phyloP scores from a whole-genome alignment of 1,140 invertebrate species.

The Onthophagus taurus region DNA sequence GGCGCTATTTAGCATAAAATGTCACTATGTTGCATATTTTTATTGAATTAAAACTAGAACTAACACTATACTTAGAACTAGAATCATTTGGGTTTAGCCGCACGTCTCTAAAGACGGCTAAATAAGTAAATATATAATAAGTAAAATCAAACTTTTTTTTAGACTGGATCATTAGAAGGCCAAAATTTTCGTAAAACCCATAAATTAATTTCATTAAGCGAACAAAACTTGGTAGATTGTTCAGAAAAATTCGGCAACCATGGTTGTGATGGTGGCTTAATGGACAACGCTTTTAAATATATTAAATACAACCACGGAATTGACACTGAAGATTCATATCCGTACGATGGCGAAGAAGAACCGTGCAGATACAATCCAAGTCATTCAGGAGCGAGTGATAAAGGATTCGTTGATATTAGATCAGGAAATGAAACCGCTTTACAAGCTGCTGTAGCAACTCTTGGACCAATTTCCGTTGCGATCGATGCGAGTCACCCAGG shows the following conservation, averaged over 20 bases:
- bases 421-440: conserved; percentile 55
- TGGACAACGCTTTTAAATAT: conserved; percentile 20
- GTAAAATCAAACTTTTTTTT: conserved; percentile 16
- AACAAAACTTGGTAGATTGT: conserved; percentile 23
- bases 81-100: background rate
- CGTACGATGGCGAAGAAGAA: conserved; percentile 15
- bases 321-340: conserved; percentile 18
- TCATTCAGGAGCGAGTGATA: conserved; percentile 35
- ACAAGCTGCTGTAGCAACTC: conserved; percentile 67
- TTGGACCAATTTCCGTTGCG: conserved; percentile 77
- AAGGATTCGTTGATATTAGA: conserved; percentile 30
- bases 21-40: too few relatives aligned
- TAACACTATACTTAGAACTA: too few relatives aligned
- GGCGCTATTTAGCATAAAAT: too few relatives aligned
- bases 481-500: conserved; percentile 67
- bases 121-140: background rate
- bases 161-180: conserved; percentile 22
- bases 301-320: conserved; percentile 41
- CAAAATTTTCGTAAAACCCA: conserved; percentile 13
- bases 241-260: conserved; percentile 29
- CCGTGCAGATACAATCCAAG: conserved; percentile 34
- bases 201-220: conserved; percentile 16
- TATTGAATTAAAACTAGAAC: too few relatives aligned
- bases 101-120: background rate
- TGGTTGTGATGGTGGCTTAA: conserved; percentile 21